Conservation (phyloP, 2,113 vertebrate species). For the Calcarius ornatus region DNA sequence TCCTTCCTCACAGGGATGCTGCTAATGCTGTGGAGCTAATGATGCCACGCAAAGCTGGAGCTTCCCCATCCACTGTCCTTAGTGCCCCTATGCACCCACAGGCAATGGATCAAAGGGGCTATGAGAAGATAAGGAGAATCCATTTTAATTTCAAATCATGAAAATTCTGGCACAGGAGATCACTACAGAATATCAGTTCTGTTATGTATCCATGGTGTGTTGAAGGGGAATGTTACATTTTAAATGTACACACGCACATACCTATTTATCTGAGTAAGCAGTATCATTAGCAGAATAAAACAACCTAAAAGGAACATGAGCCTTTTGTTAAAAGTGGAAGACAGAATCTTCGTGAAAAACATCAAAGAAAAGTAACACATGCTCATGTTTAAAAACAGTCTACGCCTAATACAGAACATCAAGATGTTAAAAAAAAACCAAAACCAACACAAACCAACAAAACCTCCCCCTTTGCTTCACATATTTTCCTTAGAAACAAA, state of each 20-base stretch:
- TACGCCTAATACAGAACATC: slow-evolving; percentile 18
- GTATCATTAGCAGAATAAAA: slow-evolving; percentile 14
- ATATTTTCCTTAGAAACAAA: background rate
- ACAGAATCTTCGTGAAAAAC: slow-evolving; percentile 5
- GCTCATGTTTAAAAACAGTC: slow-evolving; percentile 50
- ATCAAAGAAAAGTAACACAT: slow-evolving; percentile 58
- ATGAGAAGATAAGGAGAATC: slow-evolving; percentile 66
- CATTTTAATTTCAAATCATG: slow-evolving; percentile 68
- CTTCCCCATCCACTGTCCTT: slow-evolving; percentile 28
- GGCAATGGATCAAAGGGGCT: slow-evolving; percentile 66
- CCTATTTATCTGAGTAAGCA: slow-evolving; percentile 1
- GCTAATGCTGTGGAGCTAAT: slow-evolving; percentile 29
- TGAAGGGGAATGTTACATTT: slow-evolving; percentile 18
- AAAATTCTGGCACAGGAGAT: slow-evolving; percentile 58
- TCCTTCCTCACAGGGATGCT: background rate
- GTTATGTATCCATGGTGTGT: background rate
- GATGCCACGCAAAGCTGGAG: slow-evolving; percentile 29
- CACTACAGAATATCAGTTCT: slow-evolving; percentile 17
- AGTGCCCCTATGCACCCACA: slow-evolving; percentile 41
- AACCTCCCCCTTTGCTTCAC: background rate
- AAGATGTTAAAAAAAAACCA: background rate
- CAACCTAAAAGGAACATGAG: background rate
- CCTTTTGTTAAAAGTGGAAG: slow-evolving; percentile 37
- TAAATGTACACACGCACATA: background rate
- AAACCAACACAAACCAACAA: background rate